Base-by-base conservation (phyloP, 1,140 invertebrate genomes). In the Maniola jurtina region DNA sequence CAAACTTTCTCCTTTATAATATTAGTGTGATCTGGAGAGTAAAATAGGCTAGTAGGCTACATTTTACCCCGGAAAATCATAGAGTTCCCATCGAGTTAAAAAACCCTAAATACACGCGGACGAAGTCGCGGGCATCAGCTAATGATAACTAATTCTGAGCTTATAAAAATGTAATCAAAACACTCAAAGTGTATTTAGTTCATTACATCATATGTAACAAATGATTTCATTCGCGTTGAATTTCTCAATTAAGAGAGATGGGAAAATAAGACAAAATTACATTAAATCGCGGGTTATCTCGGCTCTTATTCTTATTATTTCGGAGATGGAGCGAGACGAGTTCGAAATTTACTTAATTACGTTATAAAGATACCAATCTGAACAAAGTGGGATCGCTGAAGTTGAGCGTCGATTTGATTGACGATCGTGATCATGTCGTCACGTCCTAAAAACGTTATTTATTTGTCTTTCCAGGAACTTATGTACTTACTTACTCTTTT, bases 331-430 rank as follows among this genome's bases (percentile, higher is more conserved):
- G 74, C 72, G 72, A 75, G 76, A 79, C 70, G 77, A 81, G 77
- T 78, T 82, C 70, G 73, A 86, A 86, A 84, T 84, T 86, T 76
- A 79, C 77, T 84, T 84, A 83, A 84, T 84, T 81, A 82, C 77
- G 69, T 83, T 83, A 79, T 83, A 77, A 83, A 81, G 80, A 84
- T 80, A 84, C 66, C 72, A 73, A 84, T 83, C 77, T 71, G 68
- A 76, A 77, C 75, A 77, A 82, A 80, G 71, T 78, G 72, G 63
- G 55, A 57, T 40, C 55, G 72, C 60, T 61, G 47, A 50, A 50
- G 45, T 60, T 60, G 45, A 35, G 42, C 59, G 38, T 42, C 64
- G 62, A 66, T 66, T 58, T 58, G 67, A 75, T 62, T 65, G 73
- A 60, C 60, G 66, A 42, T 69, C 54, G 40, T 50, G 61, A 64